Percentiles rank a stretch among this genome's conserved stretches.
phyloP scores from a whole-genome alignment of 2,888 invertebrate genomes.

The Archaeoteleia sp. region DNA sequence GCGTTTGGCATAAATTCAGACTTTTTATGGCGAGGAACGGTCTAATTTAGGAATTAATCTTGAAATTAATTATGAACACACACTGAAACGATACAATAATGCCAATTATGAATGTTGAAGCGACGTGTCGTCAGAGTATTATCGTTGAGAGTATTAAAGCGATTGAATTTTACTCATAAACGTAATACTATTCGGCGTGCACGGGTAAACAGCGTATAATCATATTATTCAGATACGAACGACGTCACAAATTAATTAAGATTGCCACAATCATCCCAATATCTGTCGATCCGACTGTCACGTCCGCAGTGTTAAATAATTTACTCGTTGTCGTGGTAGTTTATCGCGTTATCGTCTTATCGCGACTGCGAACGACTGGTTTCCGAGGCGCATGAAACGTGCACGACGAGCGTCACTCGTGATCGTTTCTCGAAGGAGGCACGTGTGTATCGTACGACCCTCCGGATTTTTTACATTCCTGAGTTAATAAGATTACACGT shows the following conservation, averaged over 20 bases:
- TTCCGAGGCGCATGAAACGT: constrained; percentile 2
- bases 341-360: constrained; percentile 14
- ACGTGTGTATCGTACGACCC: constrained; percentile 16
- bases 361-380: constrained; percentile 7
- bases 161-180: constrained; percentile 36
- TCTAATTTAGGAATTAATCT: constrained; percentile 39
- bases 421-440: constrained; percentile 22
- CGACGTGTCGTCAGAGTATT: neutral
- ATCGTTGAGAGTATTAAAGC: constrained; percentile 30
- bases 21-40: constrained; percentile 8
- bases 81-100: constrained; percentile 10
- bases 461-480: constrained; percentile 26
- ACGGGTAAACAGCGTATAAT: constrained; percentile 18
- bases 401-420: constrained; percentile 15
- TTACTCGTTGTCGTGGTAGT: constrained; percentile 9
- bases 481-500: constrained; percentile 17
- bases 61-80: too few species aligned
- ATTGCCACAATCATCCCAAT: constrained; percentile 12
- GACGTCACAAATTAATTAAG: constrained; percentile 32
- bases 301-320: constrained; percentile 3
- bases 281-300: constrained; percentile 5
- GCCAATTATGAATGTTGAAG: constrained; percentile 16
- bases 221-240: constrained; percentile 19
- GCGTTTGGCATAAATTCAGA: too few species aligned
- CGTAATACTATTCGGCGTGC: constrained; percentile 14